Conservation (phyloP, 2,113 vertebrate species). For the Megaleporinus macrocephalus region DNA sequence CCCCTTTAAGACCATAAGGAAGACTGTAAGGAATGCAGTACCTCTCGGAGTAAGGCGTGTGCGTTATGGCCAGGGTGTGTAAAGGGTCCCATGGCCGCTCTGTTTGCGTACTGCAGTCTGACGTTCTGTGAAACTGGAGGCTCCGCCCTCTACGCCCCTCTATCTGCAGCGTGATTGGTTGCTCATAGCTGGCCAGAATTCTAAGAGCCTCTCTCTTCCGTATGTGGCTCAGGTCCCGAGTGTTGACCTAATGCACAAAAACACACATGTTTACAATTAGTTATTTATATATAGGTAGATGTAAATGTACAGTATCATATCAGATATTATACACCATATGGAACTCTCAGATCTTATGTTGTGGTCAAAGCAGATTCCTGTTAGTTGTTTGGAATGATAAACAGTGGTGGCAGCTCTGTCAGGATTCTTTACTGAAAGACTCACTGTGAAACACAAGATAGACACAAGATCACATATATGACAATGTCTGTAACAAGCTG, state of each 20-base stretch:
- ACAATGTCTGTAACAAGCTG: no score
- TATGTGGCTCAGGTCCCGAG: conserved; percentile 72
- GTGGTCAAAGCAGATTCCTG: no score
- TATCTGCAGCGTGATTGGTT: conserved; percentile 79
- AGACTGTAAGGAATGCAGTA: not conserved
- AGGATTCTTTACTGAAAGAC: no score
- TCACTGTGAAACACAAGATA: no score
- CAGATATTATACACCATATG: no score
- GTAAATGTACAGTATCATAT: no score
- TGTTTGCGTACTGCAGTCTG: conserved; percentile 63
- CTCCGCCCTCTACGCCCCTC: conserved; percentile 71
- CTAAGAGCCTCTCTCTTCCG: conserved; percentile 76
- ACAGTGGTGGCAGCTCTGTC: no score
- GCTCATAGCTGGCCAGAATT: conserved; percentile 76
- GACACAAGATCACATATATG: no score
- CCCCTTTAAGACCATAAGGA: no score
- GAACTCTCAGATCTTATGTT: no score
- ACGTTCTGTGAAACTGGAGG: conserved; percentile 52
- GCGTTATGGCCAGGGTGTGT: conserved; percentile 49
- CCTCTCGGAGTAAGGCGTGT: conserved; percentile 72
- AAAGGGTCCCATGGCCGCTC: conserved; percentile 75
- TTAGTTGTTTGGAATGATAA: no score
- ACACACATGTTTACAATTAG: not conserved
- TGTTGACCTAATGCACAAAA: conserved; percentile 61
- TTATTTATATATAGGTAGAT: not conserved